These are phyloP conservation scores for Macrostomum cliftonense DNA, from an alignment of 2,888 invertebrate species.

Conservation along the genomic window DNA sequence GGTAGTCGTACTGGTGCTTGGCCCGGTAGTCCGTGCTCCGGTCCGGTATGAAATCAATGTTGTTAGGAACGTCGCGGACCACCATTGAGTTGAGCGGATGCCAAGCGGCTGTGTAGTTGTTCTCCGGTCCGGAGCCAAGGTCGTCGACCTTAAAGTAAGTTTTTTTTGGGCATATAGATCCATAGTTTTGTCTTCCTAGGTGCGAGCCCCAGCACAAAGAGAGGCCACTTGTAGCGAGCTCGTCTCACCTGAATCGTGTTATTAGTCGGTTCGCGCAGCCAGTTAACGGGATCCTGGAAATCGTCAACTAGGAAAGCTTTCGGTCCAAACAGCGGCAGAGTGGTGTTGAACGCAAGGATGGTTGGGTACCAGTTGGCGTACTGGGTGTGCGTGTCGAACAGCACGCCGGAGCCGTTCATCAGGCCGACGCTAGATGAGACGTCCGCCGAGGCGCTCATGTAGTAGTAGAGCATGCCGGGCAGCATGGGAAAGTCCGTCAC, in stretches of 20 bases:
- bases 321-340: conserved; percentile 78
- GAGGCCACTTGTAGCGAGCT: too few species aligned
- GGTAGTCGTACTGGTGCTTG: too few species aligned
- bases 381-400: conserved; percentile 77
- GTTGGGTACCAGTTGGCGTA: conserved; percentile 71
- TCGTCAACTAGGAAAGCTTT: conserved; percentile 50
- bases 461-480: conserved; percentile 94
- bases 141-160: conserved; percentile 25
- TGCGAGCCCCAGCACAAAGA: too few species aligned
- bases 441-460: conserved; percentile 78
- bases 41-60: conserved; percentile 8
- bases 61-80: conserved; percentile 5
- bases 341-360: conserved; percentile 76
- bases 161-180: too few species aligned
- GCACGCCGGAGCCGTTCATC: conserved; percentile 63
- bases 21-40: too few species aligned
- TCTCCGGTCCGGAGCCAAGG: conserved; percentile 51
- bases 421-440: conserved; percentile 75
- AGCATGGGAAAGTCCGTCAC: conserved; percentile 46
- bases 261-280: conserved; percentile 77
- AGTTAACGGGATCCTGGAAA: conserved; percentile 63
- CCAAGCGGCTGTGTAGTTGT: conserved; percentile 71
- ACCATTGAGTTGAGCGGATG: conserved; percentile 62
- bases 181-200: too few species aligned
- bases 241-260: conserved; percentile 55